Base-by-base conservation (phyloP, 2,113 vertebrate genomes). In the Strix uralensis region DNA sequence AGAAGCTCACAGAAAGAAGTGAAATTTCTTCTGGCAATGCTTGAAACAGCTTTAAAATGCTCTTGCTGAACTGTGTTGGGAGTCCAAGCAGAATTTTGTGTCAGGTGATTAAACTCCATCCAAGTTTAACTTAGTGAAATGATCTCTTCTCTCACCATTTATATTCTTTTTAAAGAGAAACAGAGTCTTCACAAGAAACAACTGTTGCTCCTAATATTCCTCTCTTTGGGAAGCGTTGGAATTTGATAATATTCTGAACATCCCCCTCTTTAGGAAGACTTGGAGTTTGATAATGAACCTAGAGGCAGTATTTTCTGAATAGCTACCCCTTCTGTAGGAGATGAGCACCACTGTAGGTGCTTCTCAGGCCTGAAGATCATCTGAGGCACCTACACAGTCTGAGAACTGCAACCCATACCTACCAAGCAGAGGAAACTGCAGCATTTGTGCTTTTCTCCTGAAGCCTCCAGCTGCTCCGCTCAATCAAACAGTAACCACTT, bases 1-100 rank as follows among this genome's bases (percentile, higher is more conserved):
- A 58, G 66, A 91, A 94, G 20, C 82, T 96, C 15, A 7, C n/a
- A 79, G 32, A 81, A 92, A 62, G 61, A 93, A 93, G 44, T 72
- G 38, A 57, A 81, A 61, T 94, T 87, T 84, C 55, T 88, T 94
- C 27, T 96, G 65, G 9, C 42, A 36, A 61, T 86, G 38, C 81
- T 85, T 92, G 65, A 80, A 93, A 71, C 8, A 69, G 34, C 38
- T 49, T 84, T 88, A 62, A 92, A 96, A 81, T 61, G 27, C 38
- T 94, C 17, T 17, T 81, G 26, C 67, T 72, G 55, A 81, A 74
- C 55, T 78, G 38, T 74, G 34, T 38, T 59, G 38, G 32, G n/a
- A 84, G 30, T 81, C 47, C 1, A 2, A 73, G 80, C 44, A 78
- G 42, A 66, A 74, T 78, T 95, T 91, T 4, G 1, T 47, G 27